Evolutionary conservation across 2,113 vertebrate genomes (phyloP), one percentile per base, ranked within the genome.

Genomic region (Callocephalon fimbriatum): DNA sequence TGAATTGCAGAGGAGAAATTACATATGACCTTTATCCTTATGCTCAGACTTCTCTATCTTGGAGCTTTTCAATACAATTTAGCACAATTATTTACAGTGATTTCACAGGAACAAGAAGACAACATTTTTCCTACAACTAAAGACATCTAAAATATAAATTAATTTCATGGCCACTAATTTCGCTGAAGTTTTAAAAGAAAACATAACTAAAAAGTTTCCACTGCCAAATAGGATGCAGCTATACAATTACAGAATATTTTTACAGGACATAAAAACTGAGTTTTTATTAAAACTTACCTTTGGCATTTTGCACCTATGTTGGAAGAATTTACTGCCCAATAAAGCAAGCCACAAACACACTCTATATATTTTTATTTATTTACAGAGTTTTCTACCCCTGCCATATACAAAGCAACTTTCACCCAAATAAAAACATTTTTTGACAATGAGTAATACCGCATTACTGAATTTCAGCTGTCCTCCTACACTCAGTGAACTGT

Each of bases 141-240:
- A 95, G 40, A 56, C 37, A 56, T 75, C 86, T 74, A 73, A 90
- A n/a, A 78, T 53, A 63, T 53, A 89, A 92, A 96, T 89, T 94
- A 71, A 97, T 94, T 94, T 95, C 72, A 95, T 92, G 75, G 90
- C 71, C 9, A 2, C 74, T 88, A 94, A 93, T 96, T 97, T 79
- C 14, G 7, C 88, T 94, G 88, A 94, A 65, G 5, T 80, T 59
- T 90, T 75, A 71, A 62, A 92, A 93, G 71, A 90, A 93, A 96
- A 90, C 8, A 15, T 20, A 95, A 72, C 74, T 61, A 74, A 91
- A 47, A 56, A 95, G 77, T 45, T 86, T 92, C 59, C 66, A 37
- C 47, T 80, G 67, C 62, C 53, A 91, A 96, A 65, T 37, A 91
- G 68, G 56, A 65, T 51, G 35, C 35, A 71, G 21, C 45, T 90